Base-by-base conservation (phyloP, 1,140 invertebrate species). In the Heliothis subflexa region DNA sequence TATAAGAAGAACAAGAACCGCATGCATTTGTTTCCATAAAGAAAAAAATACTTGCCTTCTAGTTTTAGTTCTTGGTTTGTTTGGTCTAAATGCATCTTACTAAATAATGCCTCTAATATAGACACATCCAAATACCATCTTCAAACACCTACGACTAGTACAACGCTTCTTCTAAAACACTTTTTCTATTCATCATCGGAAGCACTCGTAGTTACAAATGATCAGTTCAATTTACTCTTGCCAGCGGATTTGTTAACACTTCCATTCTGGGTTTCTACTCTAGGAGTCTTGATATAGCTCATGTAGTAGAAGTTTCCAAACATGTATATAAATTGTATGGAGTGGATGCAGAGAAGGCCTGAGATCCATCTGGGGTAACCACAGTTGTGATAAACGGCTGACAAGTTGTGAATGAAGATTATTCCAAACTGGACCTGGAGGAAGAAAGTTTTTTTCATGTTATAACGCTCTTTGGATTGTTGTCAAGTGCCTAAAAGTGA, bases 281-380 rank as follows among this genome's bases (percentile, higher is more conserved):
- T 52, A 12, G 25, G 2, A 10, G 11, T 33, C 50, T 47, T 59
- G 13, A 73, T 84, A 84, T 98, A 98, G 0, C 96, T 94, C 84
- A 97, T 96, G 78, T 75, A 78, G 55, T 80, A 78, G 55, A 86
- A 86, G 54, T 83, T 81, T 10, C 78, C 2, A 49, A 86, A 86
- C 45, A 85, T 33, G 47, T 81, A 64, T 7, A 86, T 64, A 40
- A 86, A 81, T 25, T 83, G 79, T 1, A 86, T 13, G 33, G 78
- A 77, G 74, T 82, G 80, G 0, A 82, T 59, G 3, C 75, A 54
- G 14, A 82, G 78, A 1, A 78, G 0, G 0, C 70, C 33, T 3
- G 47, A 70, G 1, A 66, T 57, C 83, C 95, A 95, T 57, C 49
- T 54, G 11, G 83, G 85, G n/a, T 82, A 86, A 0, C 9, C 61